Evolutionary conservation across 2,888 invertebrate genomes (phyloP), one percentile per base, ranked within the genome.

Genomic region (Latrodectus hesperus): DNA sequence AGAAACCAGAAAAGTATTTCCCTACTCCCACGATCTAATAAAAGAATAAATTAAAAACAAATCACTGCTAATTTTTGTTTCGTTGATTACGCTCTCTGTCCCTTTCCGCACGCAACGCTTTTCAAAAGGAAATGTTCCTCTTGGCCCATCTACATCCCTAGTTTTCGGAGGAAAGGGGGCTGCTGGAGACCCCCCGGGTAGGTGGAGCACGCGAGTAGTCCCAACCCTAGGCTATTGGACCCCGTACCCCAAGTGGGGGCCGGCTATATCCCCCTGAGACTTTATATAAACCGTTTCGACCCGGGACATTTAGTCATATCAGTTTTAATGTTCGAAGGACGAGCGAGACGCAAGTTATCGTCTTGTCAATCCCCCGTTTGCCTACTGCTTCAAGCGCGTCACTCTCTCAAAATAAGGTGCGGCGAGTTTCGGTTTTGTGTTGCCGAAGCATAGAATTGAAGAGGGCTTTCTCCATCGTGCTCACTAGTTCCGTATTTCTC

Each of bases 151-250:
- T 11, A n/a, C 38, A n/a, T 49, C 71, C 38, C n/a, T 8, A 14
- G 17, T 14, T 49, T 53, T 53, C 14, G 53, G 52, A 52, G 73
- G 53, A 38, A 74, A 74, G 65, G 64, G 67, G 65, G 51, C 52
- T 1, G 9, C 9, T 49, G 12, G 9, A 11, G 72, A n/a, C 52
- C 85, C 80, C 80, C 73, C 26, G 49, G 72, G 86, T 81, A 87
- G 86, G 86, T 87, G 86, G 86, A 72, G 86, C 86, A 55, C 77
- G 52, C 67, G 67, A 78, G 67, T 51, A 60, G 79, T 85, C 85
- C 79, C 70, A 74, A 53, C 22, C 68, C 68, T 16, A 71, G 60
- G 65, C 81, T 77, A 87, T 87, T 87, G 86, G 86, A 82, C 77
- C 86, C 81, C 77, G 72, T 67, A 52, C 77, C 72, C 81, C 8